Evolutionary conservation across 2,797 vertebrate genomes (phyloP), one percentile per base, ranked within the genome.

Genomic region (Tympanoctomys barrerae): DNA sequence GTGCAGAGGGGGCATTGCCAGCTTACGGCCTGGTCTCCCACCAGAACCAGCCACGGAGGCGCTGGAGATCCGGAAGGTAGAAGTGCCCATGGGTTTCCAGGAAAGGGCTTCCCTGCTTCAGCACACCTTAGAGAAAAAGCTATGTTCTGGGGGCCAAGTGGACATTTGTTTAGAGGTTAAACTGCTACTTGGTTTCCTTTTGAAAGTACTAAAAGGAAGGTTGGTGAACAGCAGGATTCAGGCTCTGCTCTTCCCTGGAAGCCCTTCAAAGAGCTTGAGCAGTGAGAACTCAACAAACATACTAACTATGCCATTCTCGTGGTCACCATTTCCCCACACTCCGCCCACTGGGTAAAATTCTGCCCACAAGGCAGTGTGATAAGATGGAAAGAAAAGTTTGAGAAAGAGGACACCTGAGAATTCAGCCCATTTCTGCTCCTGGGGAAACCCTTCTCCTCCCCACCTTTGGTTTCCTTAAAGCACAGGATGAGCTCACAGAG

Each of bases 151-250:
- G n/a, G 39, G 94, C 73, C 70, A 12, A 26, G 22, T 66, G 66
- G 80, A 61, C 42, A 71, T 26, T 82, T 6, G 0, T 84, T 39
- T 54, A 24, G 80, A 75, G 36, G 87, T 87, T 91, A 82, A 70
- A 42, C 80, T 83, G 59, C 36, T 78, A 79, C 33, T 82, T 64
- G 75, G 26, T 75, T 92, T 87, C 82, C 87, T 54, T 87, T 92
- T 91, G 39, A 42, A 66, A 62, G 82, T 92, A 87, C 66, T 78
- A 36, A 28, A 82, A 93, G 84, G 49, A 89, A 77, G 61, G 71
- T 46, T 88, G 49, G 26, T 31, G 22, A 96, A 7, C 31, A 4
- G 2, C 12, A 61, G 57, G 59, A 93, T 80, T 39, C 36, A 81
- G 95, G 61, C 33, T 46, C 66, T 28, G 86, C n/a, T 77, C 9